These are phyloP conservation scores for Pseudomyrmex sp. DNA, from an alignment of 1,140 invertebrate species.

Conservation along the genomic window DNA sequence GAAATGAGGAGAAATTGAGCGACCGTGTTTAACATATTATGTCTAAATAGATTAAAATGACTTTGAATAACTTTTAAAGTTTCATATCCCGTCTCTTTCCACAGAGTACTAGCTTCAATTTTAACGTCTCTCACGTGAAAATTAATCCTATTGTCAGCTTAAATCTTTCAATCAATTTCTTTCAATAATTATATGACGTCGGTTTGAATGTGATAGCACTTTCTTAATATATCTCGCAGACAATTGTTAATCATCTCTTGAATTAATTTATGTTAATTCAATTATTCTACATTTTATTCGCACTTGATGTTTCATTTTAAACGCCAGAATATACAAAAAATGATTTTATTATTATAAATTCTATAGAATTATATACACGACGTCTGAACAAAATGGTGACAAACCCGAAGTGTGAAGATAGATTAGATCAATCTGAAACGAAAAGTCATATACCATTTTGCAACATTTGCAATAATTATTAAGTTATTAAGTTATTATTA, in stretches of 20 bases:
- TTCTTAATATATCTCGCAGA: neutral
- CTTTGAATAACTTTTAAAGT: conserved; percentile 40
- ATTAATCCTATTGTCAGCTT: conserved; percentile 7
- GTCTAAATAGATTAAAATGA: conserved; percentile 33
- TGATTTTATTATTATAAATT: neutral
- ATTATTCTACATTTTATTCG: neutral
- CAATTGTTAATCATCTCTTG: no score
- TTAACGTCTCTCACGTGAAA: conserved; percentile 23
- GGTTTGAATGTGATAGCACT: neutral
- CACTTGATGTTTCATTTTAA: no score
- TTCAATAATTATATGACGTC: conserved; percentile 12
- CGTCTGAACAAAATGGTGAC: no score
- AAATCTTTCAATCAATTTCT: conserved; percentile 7
- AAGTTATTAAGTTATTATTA: no score
- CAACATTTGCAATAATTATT: no score
- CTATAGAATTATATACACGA: no score
- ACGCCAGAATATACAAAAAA: neutral
- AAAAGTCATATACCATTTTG: no score
- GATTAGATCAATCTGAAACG: no score
- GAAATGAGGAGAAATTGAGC: neutral
- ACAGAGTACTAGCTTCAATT: conserved; percentile 4
- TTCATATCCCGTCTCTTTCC: neutral
- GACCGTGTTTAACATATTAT: neutral
- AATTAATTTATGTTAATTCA: conserved; percentile 27
- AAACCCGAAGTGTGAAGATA: no score